phyloP scores from a whole-genome alignment of 2,888 invertebrate genomes.

The Ophion costatus region DNA sequence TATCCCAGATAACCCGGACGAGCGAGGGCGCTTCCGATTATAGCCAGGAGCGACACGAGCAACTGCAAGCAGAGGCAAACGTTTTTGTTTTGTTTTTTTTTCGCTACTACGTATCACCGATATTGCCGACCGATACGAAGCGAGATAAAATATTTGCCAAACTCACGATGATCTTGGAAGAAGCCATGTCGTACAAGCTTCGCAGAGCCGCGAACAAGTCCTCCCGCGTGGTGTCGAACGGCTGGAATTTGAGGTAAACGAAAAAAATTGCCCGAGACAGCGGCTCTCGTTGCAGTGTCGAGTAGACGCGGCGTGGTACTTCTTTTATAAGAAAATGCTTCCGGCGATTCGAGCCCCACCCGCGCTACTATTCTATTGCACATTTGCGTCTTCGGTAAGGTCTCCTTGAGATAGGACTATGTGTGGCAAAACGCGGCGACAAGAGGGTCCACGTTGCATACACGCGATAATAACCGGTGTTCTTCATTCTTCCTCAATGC shows the following conservation, averaged over 20 bases:
- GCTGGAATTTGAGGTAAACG: slow-evolving; percentile 10
- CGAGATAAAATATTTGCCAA: not conserved
- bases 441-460: slow-evolving; percentile 52
- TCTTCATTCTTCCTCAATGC: slow-evolving; percentile 57
- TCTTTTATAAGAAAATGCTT: slow-evolving; percentile 76
- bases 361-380: slow-evolving; percentile 47
- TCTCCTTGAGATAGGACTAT: slow-evolving; percentile 40
- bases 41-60: slow-evolving; percentile 73
- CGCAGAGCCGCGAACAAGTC: slow-evolving; percentile 37
- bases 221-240: slow-evolving; percentile 7
- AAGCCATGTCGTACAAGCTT: slow-evolving; percentile 72
- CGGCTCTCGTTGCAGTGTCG: slow-evolving; percentile 53
- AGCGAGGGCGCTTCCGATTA: slow-evolving; percentile 72
- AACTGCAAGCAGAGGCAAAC: slow-evolving; percentile 64
- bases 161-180: slow-evolving; percentile 77
- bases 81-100: not conserved
- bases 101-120: not conserved
- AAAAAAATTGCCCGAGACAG: slow-evolving; percentile 20
- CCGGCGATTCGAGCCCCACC: slow-evolving; percentile 64
- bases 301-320: slow-evolving; percentile 51
- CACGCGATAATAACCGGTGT: slow-evolving; percentile 68
- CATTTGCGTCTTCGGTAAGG: slow-evolving; percentile 19
- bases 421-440: slow-evolving; percentile 43
- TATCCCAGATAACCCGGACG: slow-evolving; percentile 77
- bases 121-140: too few species aligned